Percentiles rank a stretch among this genome's conserved stretches.
These are phyloP conservation scores for Meteorus sp. DNA, from an alignment of 1,140 invertebrate species.

Conservation along the genomic window DNA sequence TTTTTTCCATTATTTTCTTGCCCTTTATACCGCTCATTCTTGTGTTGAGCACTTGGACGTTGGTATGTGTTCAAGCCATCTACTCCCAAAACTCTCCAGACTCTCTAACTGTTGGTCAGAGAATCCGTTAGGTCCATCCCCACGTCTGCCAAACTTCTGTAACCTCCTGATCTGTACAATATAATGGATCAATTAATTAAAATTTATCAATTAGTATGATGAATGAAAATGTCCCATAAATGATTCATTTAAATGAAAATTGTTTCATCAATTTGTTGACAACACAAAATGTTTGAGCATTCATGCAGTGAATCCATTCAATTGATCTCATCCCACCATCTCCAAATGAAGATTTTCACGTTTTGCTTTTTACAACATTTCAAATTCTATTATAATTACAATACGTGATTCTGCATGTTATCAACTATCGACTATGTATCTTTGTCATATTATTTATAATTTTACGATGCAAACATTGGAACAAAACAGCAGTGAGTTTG, in stretches of 20 bases:
- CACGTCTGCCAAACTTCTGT: background rate
- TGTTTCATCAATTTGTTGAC: too few relatives aligned
- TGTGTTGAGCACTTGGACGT: background rate
- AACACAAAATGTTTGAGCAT: too few relatives aligned
- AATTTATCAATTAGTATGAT: background rate
- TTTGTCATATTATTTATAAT: background rate
- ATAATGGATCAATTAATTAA: background rate
- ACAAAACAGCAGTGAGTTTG: background rate
- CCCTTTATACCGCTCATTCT: background rate
- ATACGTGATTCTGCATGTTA: too few relatives aligned
- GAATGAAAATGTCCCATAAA: too few relatives aligned
- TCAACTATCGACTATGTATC: too few relatives aligned
- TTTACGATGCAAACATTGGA: background rate
- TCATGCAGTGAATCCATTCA: too few relatives aligned
- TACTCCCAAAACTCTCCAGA: background rate
- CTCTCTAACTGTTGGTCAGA: constrained; percentile 5
- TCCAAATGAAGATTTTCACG: too few relatives aligned
- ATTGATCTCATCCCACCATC: too few relatives aligned
- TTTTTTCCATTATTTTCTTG: background rate
- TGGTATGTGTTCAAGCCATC: too few relatives aligned
- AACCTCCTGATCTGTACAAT: background rate
- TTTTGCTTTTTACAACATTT: too few relatives aligned
- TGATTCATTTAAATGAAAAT: too few relatives aligned
- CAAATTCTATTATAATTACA: too few relatives aligned
- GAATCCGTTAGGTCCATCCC: constrained; percentile 19